These are phyloP conservation scores for Tinea pellionella DNA, from an alignment of 2,888 invertebrate species.

Conservation along the genomic window DNA sequence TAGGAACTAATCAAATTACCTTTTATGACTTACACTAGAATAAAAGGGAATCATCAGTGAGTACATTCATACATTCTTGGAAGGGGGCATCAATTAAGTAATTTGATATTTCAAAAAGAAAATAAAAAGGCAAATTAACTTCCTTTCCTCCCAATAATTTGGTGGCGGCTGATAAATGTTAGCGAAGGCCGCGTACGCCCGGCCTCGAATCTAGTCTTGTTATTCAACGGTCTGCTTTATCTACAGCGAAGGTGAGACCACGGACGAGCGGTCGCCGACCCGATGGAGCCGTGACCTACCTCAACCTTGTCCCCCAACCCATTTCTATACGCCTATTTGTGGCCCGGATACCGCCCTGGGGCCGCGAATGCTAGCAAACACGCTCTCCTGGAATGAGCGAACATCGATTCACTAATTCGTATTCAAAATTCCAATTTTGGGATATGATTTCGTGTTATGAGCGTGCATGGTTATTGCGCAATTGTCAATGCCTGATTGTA, in stretches of 20 bases:
- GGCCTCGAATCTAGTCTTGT: neutral
- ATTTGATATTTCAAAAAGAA: neutral
- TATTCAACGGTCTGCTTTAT: conserved; percentile 37
- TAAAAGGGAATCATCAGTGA: no score
- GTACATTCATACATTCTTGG: no score
- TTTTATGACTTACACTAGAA: no score
- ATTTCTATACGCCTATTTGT: conserved; percentile 43
- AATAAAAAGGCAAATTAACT: neutral
- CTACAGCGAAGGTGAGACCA: conserved; percentile 55
- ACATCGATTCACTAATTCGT: neutral
- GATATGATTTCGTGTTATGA: neutral
- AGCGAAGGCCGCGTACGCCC: neutral
- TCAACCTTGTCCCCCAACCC: conserved; percentile 21
- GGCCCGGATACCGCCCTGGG: conserved; percentile 7
- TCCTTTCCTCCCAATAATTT: neutral
- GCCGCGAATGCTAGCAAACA: neutral
- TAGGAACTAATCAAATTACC: no score
- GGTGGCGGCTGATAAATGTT: neutral
- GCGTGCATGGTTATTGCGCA: neutral
- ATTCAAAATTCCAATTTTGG: neutral
- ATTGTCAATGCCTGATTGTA: neutral
- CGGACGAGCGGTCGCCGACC: conserved; percentile 60
- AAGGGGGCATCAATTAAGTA: neutral
- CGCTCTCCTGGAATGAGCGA: neutral
- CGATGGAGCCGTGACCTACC: conserved; percentile 22